Evolutionary conservation across 2,888 invertebrate species (phyloP), one percentile per base, ranked within the genome.

Genomic region (Aricia artaxerxes): DNA sequence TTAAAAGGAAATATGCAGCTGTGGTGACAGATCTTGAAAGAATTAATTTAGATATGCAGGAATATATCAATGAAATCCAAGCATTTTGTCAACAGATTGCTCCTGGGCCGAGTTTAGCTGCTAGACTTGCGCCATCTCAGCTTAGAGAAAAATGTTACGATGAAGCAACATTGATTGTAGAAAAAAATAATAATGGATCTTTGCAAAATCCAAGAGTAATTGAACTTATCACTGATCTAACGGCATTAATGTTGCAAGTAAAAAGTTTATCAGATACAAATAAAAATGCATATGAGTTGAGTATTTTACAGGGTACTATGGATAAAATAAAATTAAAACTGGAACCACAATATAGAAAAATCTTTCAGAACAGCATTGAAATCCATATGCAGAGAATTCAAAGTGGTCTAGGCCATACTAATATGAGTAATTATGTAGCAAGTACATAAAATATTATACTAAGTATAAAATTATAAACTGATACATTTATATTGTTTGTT

Each of bases 371-470:
- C 90, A 96, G 96, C 89, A 97, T 99, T 6, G 99, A 99, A 91
- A 97, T 98, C 83, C 98, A 98, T 86, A 97, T 99, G 95, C 97
- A 97, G 86, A 97, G 97, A 88, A 97, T 98, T 85, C 97, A 98
- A 90, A 96, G 97, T 90, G 97, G 97, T 44, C 91, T 97, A 80
- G 94, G 95, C 16, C 91, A 91, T 86, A 91, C 90, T 87, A 87
- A 90, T 80, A 85, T 91, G 60, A 88, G 81, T 82, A 90, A 87
- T 84, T 89, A 86, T 82, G 82, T 90, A 81, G 83, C 88, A 83
- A 86, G 88, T 81, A 86, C 86, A 84, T 89, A 87, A 84, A 80
- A 76, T 76, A 80, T 79, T 79, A 24, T 1, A 9, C 49, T 49
- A 9, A 9, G 9, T 49, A 11, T 49, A 49, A 2, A 64, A 69